Conservation (phyloP, 1,140 invertebrate species). For the Cataglyphis hispanica region DNA sequence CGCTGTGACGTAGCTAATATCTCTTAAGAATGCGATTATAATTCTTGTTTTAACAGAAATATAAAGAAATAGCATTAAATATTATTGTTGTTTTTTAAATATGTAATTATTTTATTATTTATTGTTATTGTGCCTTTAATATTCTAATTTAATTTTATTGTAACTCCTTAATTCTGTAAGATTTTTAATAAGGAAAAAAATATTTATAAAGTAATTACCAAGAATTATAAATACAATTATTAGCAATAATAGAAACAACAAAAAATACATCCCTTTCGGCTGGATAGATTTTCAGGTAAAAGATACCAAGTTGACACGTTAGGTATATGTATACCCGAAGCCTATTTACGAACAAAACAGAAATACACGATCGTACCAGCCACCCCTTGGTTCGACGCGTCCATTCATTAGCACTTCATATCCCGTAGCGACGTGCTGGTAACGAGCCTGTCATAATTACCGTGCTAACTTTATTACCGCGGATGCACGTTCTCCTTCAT, state of each 20-base stretch:
- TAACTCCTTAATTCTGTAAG: slow-evolving; percentile 4
- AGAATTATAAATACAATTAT: neutral
- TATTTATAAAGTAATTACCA: neutral
- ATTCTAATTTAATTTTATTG: neutral
- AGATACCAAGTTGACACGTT: neutral
- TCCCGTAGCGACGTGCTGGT: slow-evolving; percentile 83
- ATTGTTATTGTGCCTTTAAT: neutral
- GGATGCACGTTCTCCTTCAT: slow-evolving; percentile 73
- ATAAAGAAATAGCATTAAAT: neutral
- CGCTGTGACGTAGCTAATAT: slow-evolving; percentile 15
- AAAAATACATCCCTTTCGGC: neutral
- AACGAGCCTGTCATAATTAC: slow-evolving; percentile 86
- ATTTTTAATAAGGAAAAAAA: neutral
- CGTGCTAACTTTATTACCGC: slow-evolving; percentile 84
- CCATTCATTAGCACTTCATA: slow-evolving; percentile 86
- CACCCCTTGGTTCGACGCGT: slow-evolving; percentile 83
- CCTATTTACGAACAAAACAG: slow-evolving; percentile 78
- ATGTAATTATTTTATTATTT: neutral
- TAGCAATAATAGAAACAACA: neutral
- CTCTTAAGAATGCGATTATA: neutral
- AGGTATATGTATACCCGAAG: slow-evolving; percentile 51
- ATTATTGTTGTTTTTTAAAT: neutral
- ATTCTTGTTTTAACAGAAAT: neutral
- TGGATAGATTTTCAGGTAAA: slow-evolving; percentile 17
- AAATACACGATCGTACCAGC: slow-evolving; percentile 82